Evolutionary conservation across 2,888 invertebrate genomes (phyloP).

Genomic region (Gisinianus flammeolus): DNA sequence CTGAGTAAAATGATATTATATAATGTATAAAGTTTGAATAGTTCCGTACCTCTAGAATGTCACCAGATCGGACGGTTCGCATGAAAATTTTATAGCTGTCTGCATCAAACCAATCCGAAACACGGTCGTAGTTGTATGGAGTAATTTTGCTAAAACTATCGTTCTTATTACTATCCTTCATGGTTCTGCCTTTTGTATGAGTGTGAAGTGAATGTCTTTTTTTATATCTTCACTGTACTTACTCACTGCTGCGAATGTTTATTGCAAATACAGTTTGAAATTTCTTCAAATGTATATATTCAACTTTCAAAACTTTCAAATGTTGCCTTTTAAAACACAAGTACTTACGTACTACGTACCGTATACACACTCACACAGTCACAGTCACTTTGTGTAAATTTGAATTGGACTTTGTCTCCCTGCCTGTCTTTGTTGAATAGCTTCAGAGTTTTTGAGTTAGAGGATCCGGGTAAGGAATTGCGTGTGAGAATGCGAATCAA

Average conservation of each 20-base stretch:
- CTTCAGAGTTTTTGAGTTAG: neutral
- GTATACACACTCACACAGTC: too few relatives aligned
- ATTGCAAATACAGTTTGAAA: neutral
- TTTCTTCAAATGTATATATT: neutral
- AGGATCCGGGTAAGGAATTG: neutral
- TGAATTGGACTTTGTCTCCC: neutral
- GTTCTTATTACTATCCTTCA: slow-evolving; percentile 41
- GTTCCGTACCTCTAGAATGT: slow-evolving; percentile 70
- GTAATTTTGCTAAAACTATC: slow-evolving; percentile 38
- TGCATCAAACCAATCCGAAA: slow-evolving; percentile 77
- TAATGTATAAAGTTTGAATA: too few relatives aligned
- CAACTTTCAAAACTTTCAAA: neutral
- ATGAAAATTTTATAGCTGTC: slow-evolving; percentile 74
- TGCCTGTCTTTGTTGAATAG: too few relatives aligned
- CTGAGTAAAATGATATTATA: too few relatives aligned
- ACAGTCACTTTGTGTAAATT: neutral
- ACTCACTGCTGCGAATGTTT: neutral
- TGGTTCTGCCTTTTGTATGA: slow-evolving; percentile 1
- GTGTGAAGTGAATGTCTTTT: neutral
- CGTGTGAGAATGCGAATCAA: neutral
- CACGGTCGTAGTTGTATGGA: slow-evolving; percentile 60
- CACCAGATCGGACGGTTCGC: slow-evolving; percentile 75
- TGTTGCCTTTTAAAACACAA: neutral
- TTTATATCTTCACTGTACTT: neutral
- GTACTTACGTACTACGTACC: neutral